A percentile compares a stretch with the other conserved stretches of the same genome.
Conservation (phyloP, 2,113 vertebrate genomes). For the Tragelaphus buxtoni region DNA sequence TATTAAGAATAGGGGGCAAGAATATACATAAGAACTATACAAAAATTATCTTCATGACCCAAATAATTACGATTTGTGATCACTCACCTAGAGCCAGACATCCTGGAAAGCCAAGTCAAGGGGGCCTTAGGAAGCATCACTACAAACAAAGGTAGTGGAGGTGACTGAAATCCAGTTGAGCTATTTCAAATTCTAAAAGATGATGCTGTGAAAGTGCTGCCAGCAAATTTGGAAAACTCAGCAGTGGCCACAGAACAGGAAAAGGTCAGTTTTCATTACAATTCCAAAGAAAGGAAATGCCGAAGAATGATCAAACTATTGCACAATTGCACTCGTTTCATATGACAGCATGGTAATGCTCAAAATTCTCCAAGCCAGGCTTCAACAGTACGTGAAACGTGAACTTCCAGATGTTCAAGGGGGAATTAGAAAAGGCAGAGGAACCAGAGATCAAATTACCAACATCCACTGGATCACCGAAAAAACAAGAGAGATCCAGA, state of each 20-base stretch:
- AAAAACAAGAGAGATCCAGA: background rate
- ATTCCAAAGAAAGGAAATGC: background rate
- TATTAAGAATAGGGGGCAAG: background rate
- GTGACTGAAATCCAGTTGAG: background rate
- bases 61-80: background rate
- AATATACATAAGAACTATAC: background rate
- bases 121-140: background rate
- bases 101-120: background rate
- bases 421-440: background rate
- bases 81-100: background rate
- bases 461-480: fast-evolving
- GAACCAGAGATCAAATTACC: background rate
- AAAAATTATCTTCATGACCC: background rate
- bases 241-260: background rate
- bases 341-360: background rate
- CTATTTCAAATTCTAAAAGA: background rate
- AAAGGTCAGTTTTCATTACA: background rate
- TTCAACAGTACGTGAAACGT: background rate
- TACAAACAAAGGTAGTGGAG: background rate
- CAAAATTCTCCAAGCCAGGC: background rate
- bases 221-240: background rate
- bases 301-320: background rate
- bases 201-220: background rate
- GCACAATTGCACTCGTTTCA: background rate
- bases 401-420: background rate